Evolutionary conservation across 2,888 invertebrate genomes (phyloP).

Genomic region (Tineola bisselliella): DNA sequence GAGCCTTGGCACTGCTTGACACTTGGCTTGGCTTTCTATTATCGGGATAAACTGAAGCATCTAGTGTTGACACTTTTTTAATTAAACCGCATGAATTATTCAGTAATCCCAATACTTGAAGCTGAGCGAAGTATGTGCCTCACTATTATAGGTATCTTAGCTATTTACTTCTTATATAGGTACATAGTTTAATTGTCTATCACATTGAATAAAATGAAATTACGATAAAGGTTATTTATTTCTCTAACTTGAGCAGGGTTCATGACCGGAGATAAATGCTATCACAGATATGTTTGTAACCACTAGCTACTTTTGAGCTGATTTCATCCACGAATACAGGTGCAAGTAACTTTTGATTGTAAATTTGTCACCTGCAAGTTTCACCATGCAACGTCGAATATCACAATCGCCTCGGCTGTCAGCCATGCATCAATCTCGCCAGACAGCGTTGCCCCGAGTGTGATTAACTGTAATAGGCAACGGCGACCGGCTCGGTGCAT

Average conservation of each 20-base stretch:
- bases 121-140: too few relatives aligned
- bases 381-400: slow-evolving; percentile 22
- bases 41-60: slow-evolving; percentile 7
- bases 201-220: too few relatives aligned
- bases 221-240: too few relatives aligned
- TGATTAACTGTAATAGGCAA: slow-evolving; percentile 42
- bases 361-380: slow-evolving; percentile 22
- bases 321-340: too few relatives aligned
- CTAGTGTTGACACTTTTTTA: slow-evolving; percentile 10
- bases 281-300: too few relatives aligned
- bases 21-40: slow-evolving; percentile 34
- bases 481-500: slow-evolving; percentile 19
- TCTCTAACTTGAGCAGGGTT: too few relatives aligned
- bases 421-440: slow-evolving; percentile 49
- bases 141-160: too few relatives aligned
- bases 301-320: too few relatives aligned
- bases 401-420: slow-evolving; percentile 30
- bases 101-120: background rate
- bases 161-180: too few relatives aligned
- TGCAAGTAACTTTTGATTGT: too few relatives aligned
- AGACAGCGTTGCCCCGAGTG: slow-evolving; percentile 17
- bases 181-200: too few relatives aligned
- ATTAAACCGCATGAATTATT: slow-evolving; percentile 1
- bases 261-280: too few relatives aligned
- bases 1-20: slow-evolving; percentile 25